Evolutionary conservation across 2,888 invertebrate species (phyloP).

Genomic region (Nipponacmea schrenckii): DNA sequence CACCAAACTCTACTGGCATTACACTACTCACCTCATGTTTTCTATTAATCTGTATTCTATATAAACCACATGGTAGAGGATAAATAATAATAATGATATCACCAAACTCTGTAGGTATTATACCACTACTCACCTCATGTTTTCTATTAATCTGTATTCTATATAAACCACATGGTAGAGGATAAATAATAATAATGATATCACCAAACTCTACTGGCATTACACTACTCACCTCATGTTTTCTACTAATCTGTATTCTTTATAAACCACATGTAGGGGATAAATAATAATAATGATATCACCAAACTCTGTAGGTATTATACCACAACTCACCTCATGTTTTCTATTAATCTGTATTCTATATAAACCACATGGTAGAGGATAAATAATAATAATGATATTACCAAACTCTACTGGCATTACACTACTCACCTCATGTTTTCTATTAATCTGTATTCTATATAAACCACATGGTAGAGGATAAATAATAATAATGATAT

Average conservation of each 20-base stretch:
- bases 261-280: slow-evolving; percentile 86
- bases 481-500: slow-evolving; percentile 96
- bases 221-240: slow-evolving; percentile 80
- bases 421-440: no score
- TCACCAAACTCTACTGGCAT: slow-evolving; percentile 99
- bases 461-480: slow-evolving; percentile 85
- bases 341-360: no score
- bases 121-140: slow-evolving; percentile 84
- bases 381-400: slow-evolving; percentile 95
- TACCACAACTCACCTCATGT: no score
- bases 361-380: slow-evolving; percentile 83
- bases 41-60: no score
- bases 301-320: slow-evolving; percentile 98
- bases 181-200: slow-evolving; percentile 95
- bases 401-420: slow-evolving; percentile 99
- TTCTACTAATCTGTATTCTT: slow-evolving; percentile 87
- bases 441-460: no score
- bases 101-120: slow-evolving; percentile 98
- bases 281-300: slow-evolving; percentile 97
- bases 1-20: slow-evolving; percentile 98
- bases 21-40: no score
- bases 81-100: slow-evolving; percentile 97
- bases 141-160: slow-evolving; percentile 89
- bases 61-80: slow-evolving; percentile 84
- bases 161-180: slow-evolving; percentile 82